Percentiles rank a stretch among this genome's conserved stretches.
Evolutionary conservation across 2,888 invertebrate genomes (phyloP).

Genomic region (Achlya flavicornis): DNA sequence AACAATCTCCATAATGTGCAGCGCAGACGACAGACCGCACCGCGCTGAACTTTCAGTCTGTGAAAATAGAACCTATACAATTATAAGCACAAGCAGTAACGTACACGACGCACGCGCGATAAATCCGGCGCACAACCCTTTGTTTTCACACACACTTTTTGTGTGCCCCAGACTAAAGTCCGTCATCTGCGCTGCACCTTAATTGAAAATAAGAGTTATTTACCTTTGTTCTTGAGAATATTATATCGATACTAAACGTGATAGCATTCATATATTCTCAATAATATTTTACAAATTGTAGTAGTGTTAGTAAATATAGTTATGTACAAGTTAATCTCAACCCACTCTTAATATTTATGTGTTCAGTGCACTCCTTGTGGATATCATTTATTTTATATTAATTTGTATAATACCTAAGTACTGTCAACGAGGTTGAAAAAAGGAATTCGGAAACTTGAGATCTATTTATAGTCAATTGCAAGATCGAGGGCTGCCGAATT

Average conservation of each 20-base stretch:
- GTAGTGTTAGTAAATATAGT: conserved; percentile 18
- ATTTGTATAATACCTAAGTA: conserved; percentile 10
- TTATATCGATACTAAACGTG: conserved; percentile 31
- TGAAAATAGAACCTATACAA: too few species aligned
- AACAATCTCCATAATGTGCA: background rate
- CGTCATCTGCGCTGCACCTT: too few species aligned
- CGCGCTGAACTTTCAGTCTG: too few species aligned
- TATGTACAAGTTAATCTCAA: conserved; percentile 15
- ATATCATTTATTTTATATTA: conserved; percentile 22
- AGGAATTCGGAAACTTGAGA: conserved; percentile 52
- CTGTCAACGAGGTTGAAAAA: conserved; percentile 34
- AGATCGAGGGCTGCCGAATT: background rate
- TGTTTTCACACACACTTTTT: too few species aligned
- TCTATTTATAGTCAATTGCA: conserved; percentile 23
- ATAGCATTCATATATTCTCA: conserved; percentile 40
- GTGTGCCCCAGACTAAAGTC: too few species aligned
- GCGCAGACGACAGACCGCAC: too few species aligned
- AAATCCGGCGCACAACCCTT: too few species aligned
- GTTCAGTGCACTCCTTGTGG: conserved; percentile 9
- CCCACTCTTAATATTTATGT: conserved; percentile 6
- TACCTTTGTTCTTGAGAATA: background rate
- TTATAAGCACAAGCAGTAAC: too few species aligned
- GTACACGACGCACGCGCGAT: too few species aligned
- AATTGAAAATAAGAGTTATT: background rate
- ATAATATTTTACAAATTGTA: conserved; percentile 33